phyloP scores from a whole-genome alignment of 2,888 invertebrate species.

The Cynaeus angustus region DNA sequence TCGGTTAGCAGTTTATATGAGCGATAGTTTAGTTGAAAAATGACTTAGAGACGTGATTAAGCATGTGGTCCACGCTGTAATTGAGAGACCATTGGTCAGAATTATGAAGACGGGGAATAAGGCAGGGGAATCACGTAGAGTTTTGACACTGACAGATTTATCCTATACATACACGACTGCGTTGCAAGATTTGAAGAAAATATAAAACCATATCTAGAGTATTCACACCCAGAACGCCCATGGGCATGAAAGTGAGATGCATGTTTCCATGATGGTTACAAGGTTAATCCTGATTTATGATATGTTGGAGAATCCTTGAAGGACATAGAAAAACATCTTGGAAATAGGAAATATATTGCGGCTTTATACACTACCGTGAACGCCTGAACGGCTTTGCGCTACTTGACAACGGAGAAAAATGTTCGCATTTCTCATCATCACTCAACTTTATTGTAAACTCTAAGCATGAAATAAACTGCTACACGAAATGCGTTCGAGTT shows the following conservation, averaged over 20 bases:
- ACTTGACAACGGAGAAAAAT: constrained; percentile 66
- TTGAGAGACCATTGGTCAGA: constrained; percentile 54
- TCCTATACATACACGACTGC: constrained; percentile 45
- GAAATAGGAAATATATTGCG: constrained; percentile 66
- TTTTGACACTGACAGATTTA: constrained; percentile 61
- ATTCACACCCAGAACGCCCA: constrained; percentile 9
- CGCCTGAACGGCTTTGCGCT: constrained; percentile 62
- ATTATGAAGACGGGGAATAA: constrained; percentile 54
- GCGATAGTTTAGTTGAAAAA: constrained; percentile 50
- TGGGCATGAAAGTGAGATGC: constrained; percentile 50
- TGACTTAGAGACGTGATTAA: constrained; percentile 54
- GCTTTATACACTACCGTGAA: constrained; percentile 63
- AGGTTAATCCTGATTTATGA: constrained; percentile 68
- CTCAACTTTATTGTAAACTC: constrained; percentile 65
- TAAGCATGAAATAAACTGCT: constrained; percentile 62
- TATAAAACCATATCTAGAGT: background rate
- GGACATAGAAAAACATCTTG: constrained; percentile 64
- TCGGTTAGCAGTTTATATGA: constrained; percentile 25
- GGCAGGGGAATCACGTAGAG: constrained; percentile 53
- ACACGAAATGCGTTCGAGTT: constrained; percentile 52
- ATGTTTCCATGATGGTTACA: constrained; percentile 62
- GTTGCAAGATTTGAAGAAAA: constrained; percentile 17
- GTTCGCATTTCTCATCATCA: constrained; percentile 66
- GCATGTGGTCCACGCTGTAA: constrained; percentile 54
- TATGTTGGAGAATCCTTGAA: constrained; percentile 63